These are phyloP conservation scores for Sebastes iracundus DNA, from an alignment of 2,797 vertebrate species.

Conservation along the genomic window DNA sequence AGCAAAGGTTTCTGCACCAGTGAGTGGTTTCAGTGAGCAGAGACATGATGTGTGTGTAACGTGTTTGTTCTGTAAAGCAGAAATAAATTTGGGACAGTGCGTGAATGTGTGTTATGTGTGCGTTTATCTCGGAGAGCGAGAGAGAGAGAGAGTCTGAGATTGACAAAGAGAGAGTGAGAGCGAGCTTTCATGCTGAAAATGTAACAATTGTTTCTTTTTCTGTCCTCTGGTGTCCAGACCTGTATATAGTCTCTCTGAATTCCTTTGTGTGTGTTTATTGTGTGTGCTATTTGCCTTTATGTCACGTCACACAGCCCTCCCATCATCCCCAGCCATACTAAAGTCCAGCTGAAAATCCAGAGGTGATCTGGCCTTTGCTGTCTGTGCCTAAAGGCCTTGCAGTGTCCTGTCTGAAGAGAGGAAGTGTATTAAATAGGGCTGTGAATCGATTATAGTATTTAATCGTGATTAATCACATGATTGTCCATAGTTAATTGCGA, in stretches of 20 bases:
- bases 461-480: not conserved
- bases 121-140: slow-evolving; percentile 9
- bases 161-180: not conserved
- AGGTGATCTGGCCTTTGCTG: not conserved
- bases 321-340: not conserved
- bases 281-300: slow-evolving; percentile 11
- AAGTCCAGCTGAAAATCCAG: not conserved
- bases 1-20: slow-evolving; percentile 60
- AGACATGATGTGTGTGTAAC: slow-evolving; percentile 63
- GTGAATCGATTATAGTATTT: not conserved
- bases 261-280: not conserved
- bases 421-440: not conserved
- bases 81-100: slow-evolving; percentile 45
- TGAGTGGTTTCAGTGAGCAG: slow-evolving; percentile 64
- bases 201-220: slow-evolving; percentile 48
- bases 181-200: slow-evolving; percentile 32
- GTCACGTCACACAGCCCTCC: not conserved
- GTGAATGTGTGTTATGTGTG: slow-evolving; percentile 24
- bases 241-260: not conserved
- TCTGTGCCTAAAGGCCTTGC: not conserved
- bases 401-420: not conserved
- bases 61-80: slow-evolving; percentile 73
- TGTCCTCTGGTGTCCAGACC: slow-evolving; percentile 30
- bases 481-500: not conserved
- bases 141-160: not conserved